Evolutionary conservation across 2,113 vertebrate species (phyloP).

Genomic region (Micronycteris hirsuta): DNA sequence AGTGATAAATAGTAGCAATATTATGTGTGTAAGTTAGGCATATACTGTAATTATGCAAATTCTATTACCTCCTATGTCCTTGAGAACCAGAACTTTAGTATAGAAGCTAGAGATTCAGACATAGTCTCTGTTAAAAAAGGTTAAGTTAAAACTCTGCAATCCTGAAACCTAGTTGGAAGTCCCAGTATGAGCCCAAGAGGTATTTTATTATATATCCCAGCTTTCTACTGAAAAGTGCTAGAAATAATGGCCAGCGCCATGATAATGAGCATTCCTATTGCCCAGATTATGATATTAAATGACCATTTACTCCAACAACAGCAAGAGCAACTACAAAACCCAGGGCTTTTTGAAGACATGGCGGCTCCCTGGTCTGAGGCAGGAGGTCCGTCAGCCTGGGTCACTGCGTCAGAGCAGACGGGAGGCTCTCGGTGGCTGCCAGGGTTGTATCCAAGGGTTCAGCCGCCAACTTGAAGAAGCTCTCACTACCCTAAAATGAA

Average conservation of each 20-base stretch:
- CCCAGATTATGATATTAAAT: not conserved
- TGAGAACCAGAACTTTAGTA: not conserved
- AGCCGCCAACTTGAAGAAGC: not conserved
- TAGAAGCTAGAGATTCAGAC: not conserved
- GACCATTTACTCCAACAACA: not conserved
- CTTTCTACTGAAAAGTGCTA: not conserved
- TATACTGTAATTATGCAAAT: not conserved
- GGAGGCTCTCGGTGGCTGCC: not conserved
- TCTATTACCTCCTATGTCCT: not conserved
- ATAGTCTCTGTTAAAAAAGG: not conserved
- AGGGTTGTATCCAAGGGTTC: not conserved
- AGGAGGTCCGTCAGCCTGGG: not conserved
- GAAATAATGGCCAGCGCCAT: not conserved
- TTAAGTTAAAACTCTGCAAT: not conserved
- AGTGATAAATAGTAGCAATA: not conserved
- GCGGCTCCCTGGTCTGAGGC: not conserved
- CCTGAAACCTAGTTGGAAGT: not conserved
- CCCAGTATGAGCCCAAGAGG: not conserved
- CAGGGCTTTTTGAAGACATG: not conserved
- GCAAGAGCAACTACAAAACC: not conserved
- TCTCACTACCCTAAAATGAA: not conserved
- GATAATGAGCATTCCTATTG: not conserved
- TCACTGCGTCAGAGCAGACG: not conserved
- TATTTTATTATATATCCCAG: not conserved
- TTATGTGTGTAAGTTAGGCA: not conserved